Evolutionary conservation across 2,113 vertebrate species (phyloP).

Genomic region (Sclerurus mexicanus): DNA sequence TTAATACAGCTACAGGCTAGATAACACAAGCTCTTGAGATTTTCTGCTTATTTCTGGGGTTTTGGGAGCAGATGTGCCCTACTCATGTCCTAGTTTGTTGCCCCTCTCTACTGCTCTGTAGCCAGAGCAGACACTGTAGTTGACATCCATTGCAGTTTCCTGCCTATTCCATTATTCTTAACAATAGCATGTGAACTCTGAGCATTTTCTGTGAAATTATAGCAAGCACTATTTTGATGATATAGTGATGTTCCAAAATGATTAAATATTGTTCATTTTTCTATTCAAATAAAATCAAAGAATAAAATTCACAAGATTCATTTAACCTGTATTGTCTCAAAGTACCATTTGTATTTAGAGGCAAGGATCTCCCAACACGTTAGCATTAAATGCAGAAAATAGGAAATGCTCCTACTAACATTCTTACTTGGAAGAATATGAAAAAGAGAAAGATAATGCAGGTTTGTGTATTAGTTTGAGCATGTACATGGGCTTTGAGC

Average conservation of each 20-base stretch:
- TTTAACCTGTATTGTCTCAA: neutral
- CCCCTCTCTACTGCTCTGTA: neutral
- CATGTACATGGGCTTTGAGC: neutral
- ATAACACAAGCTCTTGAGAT: neutral
- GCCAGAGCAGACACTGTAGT: neutral
- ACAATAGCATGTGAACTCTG: neutral
- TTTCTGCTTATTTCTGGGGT: neutral
- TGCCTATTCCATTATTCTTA: neutral
- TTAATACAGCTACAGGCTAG: neutral
- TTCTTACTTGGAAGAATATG: neutral
- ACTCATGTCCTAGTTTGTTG: neutral
- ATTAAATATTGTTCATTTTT: neutral
- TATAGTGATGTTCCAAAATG: neutral
- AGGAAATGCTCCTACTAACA: neutral
- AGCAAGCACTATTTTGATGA: neutral
- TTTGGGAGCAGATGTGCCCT: neutral
- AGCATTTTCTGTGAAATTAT: neutral
- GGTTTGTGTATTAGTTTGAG: neutral
- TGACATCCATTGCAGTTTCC: neutral
- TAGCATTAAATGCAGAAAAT: neutral
- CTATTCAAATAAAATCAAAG: neutral
- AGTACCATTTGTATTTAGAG: neutral
- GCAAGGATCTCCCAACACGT: neutral
- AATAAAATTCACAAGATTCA: neutral
- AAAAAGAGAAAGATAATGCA: neutral